Conservation (phyloP, 2,888 invertebrate genomes). For the Odontomyia ornata region DNA sequence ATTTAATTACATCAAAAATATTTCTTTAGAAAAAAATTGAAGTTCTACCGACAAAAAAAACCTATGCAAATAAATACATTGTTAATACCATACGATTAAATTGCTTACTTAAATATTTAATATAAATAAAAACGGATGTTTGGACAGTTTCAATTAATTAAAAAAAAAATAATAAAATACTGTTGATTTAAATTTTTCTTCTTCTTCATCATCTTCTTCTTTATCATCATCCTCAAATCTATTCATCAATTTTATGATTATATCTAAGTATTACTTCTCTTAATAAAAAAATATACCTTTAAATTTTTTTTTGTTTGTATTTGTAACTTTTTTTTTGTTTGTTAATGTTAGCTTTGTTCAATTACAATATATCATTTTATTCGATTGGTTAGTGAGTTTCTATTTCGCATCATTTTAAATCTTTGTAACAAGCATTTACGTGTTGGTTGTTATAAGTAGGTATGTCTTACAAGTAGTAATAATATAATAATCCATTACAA, state of each 20-base stretch:
- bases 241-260: too few species aligned
- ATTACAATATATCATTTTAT: neutral
- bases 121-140: conserved; percentile 35
- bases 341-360: conserved; percentile 22
- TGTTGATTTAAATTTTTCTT: conserved; percentile 9
- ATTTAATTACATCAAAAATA: neutral
- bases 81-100: conserved; percentile 13
- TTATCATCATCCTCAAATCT: too few species aligned
- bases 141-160: conserved; percentile 39
- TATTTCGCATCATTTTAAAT: neutral
- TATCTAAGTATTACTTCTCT: conserved; percentile 11
- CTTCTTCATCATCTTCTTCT: neutral
- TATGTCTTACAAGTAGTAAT: conserved; percentile 3
- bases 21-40: conserved; percentile 5
- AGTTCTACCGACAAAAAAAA: neutral
- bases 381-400: neutral
- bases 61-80: conserved; percentile 16
- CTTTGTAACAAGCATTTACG: conserved; percentile 14
- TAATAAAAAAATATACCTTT: conserved; percentile 38
- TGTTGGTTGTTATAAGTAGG: neutral
- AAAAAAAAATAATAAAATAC: conserved; percentile 42
- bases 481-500: conserved; percentile 10
- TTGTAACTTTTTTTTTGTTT: conserved; percentile 9
- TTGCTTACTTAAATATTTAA: conserved; percentile 43
- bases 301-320: conserved; percentile 8